Conservation (phyloP, 1,140 invertebrate species). For the Ceratina australensis region DNA sequence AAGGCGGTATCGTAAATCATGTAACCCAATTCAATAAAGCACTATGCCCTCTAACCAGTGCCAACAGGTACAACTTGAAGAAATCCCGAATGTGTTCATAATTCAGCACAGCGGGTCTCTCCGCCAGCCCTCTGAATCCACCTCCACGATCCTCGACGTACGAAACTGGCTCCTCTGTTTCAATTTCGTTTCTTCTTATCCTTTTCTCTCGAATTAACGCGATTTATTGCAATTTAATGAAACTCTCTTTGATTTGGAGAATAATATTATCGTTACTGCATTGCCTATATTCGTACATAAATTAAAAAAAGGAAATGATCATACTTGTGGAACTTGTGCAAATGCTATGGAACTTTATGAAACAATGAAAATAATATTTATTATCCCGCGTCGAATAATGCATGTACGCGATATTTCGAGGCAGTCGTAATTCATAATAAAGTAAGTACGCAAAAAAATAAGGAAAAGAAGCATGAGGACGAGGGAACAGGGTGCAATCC, state of each 20-base stretch:
- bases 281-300: too few relatives aligned
- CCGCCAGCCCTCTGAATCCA: slow-evolving; percentile 44
- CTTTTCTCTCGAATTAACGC: slow-evolving; percentile 35
- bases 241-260: slow-evolving; percentile 72
- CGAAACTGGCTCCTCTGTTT: slow-evolving; percentile 19
- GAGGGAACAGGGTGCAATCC: slow-evolving; percentile 27
- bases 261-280: slow-evolving; percentile 67
- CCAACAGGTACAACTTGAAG: slow-evolving; percentile 67
- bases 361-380: slow-evolving; percentile 27
- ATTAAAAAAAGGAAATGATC: not conserved
- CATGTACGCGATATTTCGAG: slow-evolving; percentile 43
- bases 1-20: slow-evolving; percentile 70
- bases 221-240: too few relatives aligned
- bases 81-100: slow-evolving; percentile 71
- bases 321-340: too few relatives aligned
- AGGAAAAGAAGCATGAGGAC: not conserved
- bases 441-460: slow-evolving; percentile 11
- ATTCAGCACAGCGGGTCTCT: slow-evolving; percentile 64
- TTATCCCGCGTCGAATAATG: slow-evolving; percentile 13
- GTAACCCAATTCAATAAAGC: slow-evolving; percentile 75
- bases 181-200: slow-evolving; percentile 26
- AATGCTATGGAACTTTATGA: not conserved
- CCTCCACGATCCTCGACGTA: slow-evolving; percentile 46
- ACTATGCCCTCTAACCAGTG: slow-evolving; percentile 62
- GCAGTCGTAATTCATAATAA: slow-evolving; percentile 46